phyloP scores from a whole-genome alignment of 2,888 invertebrate species.

The Tachina fera region DNA sequence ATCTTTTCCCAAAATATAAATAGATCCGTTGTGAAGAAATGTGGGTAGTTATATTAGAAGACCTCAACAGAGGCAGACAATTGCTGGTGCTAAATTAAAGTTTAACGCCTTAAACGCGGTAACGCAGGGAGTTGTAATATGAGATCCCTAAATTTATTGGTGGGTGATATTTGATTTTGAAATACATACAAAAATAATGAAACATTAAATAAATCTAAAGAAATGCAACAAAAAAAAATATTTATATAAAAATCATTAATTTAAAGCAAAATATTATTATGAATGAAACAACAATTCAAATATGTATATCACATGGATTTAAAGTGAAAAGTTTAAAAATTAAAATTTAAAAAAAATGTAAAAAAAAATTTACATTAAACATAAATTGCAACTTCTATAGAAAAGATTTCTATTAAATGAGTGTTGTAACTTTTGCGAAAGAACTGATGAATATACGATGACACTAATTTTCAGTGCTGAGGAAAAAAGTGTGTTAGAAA shows the following conservation, averaged over 20 bases:
- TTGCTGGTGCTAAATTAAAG: constrained; percentile 76
- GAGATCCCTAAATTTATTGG: constrained; percentile 83
- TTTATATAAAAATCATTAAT: neutral
- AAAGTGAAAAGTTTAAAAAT: neutral
- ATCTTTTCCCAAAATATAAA: constrained; percentile 82
- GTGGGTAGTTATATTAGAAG: constrained; percentile 83
- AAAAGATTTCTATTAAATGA: neutral
- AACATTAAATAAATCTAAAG: constrained; percentile 27
- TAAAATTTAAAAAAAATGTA: neutral
- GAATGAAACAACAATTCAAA: neutral
- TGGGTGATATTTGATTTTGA: constrained; percentile 77
- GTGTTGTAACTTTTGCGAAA: neutral
- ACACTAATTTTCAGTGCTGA: neutral
- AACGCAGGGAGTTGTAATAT: constrained; percentile 80
- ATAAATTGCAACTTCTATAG: neutral
- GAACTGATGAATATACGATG: neutral
- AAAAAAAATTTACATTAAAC: neutral
- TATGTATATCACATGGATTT: neutral
- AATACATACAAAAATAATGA: constrained; percentile 39
- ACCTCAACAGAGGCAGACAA: constrained; percentile 81
- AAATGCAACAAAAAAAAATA: constrained; percentile 13
- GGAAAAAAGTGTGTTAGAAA: neutral
- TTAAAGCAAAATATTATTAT: neutral
- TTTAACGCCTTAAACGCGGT: constrained; percentile 78
- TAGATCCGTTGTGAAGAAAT: constrained; percentile 81